phyloP scores from a whole-genome alignment of 2,113 vertebrate genomes.

The Trichomycterus rosablanca region DNA sequence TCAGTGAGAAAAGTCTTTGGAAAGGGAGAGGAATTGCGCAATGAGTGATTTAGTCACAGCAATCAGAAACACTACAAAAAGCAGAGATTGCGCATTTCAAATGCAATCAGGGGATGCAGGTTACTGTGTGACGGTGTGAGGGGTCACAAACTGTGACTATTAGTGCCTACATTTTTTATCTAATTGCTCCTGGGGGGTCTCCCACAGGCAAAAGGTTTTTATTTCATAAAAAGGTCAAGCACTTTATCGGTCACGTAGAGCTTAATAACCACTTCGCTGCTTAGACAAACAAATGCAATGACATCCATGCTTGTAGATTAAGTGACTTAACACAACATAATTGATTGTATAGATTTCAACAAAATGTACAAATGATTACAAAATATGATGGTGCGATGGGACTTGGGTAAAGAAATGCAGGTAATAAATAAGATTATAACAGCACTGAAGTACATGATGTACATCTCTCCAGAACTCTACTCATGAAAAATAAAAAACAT shows the following conservation, averaged over 20 bases:
- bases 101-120: slow-evolving; percentile 52
- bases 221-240: slow-evolving; percentile 13
- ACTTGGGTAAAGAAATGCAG: no score
- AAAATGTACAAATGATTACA: no score
- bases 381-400: no score
- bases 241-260: slow-evolving; percentile 2
- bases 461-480: no score
- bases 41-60: slow-evolving; percentile 72
- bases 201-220: not conserved
- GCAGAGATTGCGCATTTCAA: slow-evolving; percentile 48
- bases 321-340: no score
- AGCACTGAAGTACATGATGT: not conserved
- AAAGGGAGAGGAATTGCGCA: slow-evolving; percentile 61
- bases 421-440: not conserved
- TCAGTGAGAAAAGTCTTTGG: slow-evolving; percentile 57
- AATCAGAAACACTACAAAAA: slow-evolving; percentile 65
- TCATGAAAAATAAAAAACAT: no score
- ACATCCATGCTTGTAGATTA: not conserved
- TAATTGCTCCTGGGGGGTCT: not conserved
- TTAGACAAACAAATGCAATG: slow-evolving; percentile 9
- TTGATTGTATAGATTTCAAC: no score
- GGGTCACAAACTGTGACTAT: slow-evolving; percentile 38
- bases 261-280: not conserved
- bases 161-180: slow-evolving; percentile 1
- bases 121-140: slow-evolving; percentile 28